These are phyloP conservation scores for Rhimphoctona megacephalus DNA, from an alignment of 2,888 invertebrate genomes.

Conservation along the genomic window DNA sequence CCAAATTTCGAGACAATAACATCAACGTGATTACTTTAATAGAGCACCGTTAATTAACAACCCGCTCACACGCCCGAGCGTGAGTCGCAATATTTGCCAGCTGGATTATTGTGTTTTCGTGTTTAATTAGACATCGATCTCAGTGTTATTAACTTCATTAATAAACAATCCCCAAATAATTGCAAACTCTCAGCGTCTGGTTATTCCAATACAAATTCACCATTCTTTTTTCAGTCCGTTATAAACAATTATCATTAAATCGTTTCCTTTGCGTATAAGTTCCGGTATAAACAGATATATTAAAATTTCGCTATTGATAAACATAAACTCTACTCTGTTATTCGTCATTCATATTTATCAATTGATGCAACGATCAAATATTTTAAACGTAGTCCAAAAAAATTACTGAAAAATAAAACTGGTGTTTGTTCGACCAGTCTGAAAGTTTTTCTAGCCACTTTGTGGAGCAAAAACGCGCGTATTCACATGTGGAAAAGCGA, in stretches of 20 bases:
- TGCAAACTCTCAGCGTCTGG: neutral
- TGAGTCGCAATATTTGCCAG: neutral
- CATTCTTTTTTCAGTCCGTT: neutral
- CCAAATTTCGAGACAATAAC: neutral
- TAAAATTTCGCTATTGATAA: neutral
- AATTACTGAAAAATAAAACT: neutral
- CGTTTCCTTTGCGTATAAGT: neutral
- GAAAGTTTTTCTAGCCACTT: neutral
- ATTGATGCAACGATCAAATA: neutral
- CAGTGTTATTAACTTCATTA: neutral
- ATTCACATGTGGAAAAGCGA: conserved; percentile 5
- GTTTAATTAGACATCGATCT: neutral
- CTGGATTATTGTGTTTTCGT: neutral
- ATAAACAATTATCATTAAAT: neutral
- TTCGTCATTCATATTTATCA: neutral
- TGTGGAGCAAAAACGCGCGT: neutral
- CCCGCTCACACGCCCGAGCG: neutral
- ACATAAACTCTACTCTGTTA: neutral
- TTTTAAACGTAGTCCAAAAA: neutral
- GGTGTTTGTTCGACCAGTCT: neutral
- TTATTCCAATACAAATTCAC: neutral
- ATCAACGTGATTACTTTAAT: neutral
- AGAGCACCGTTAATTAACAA: neutral
- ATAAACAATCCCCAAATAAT: neutral
- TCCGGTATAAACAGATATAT: neutral